Evolutionary conservation across 2,888 invertebrate genomes (phyloP).

Genomic region (Dryobotodes eremita): DNA sequence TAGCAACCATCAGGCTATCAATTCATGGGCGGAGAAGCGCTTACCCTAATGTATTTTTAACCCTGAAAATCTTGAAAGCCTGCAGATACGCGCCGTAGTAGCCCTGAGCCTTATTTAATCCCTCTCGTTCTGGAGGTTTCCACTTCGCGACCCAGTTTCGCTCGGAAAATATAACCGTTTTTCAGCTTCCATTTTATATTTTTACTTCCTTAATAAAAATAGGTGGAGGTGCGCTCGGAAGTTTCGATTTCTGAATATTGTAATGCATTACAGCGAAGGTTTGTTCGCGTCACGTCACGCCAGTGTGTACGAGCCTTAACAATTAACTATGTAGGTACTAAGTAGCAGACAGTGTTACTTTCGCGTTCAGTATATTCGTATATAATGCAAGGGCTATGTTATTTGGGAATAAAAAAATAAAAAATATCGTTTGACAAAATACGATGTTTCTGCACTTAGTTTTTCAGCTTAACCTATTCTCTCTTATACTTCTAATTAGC

Average conservation of each 20-base stretch:
- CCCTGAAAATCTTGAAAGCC: slow-evolving; percentile 44
- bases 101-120: slow-evolving; percentile 65
- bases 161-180: slow-evolving; percentile 72
- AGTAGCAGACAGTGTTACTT: too few relatives aligned
- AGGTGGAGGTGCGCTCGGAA: slow-evolving; percentile 19
- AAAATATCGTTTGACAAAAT: not conserved
- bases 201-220: slow-evolving; percentile 64
- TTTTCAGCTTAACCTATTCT: not conserved
- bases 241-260: slow-evolving; percentile 46
- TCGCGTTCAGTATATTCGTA: too few relatives aligned
- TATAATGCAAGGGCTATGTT: too few relatives aligned
- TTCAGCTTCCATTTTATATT: slow-evolving; percentile 64
- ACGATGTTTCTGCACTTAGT: not conserved
- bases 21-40: slow-evolving; percentile 21
- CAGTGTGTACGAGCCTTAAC: too few relatives aligned
- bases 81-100: slow-evolving; percentile 45
- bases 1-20: slow-evolving; percentile 10
- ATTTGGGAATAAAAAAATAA: not conserved
- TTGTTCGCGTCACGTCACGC: too few relatives aligned
- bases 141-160: slow-evolving; percentile 73
- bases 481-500: not conserved
- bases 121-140: slow-evolving; percentile 59
- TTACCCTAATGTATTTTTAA: slow-evolving; percentile 56
- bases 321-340: too few relatives aligned
- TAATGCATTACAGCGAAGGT: not conserved